Base-by-base conservation (phyloP, 2,113 vertebrate genomes). In the Bombycilla garrulus region DNA sequence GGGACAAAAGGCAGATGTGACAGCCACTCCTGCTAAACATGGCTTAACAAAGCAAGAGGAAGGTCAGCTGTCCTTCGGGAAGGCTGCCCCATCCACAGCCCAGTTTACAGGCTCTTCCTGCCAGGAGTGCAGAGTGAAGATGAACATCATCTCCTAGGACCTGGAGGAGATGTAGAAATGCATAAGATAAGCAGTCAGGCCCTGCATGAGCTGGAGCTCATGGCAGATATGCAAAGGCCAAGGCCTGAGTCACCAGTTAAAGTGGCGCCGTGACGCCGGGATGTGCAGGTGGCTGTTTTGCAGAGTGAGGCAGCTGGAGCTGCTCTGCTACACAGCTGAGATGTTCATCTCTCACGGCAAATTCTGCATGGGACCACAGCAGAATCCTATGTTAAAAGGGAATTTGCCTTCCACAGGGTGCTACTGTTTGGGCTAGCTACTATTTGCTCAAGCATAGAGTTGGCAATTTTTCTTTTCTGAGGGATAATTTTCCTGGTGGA, bases 251-350 rank as follows among this genome's bases (percentile, higher is more conserved):
- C 65, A 47, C 10, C 0, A 3, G 29, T 26, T 54, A 9, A 53
- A 77, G 60, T 0, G 1, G 36, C 0, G 1, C 73, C 1, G 0
- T 24, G 50, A 15, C 0, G 28, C n/a, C 0, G 2, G 47, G 31
- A 8, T 26, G 48, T 51, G 42, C 10, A 3, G 42, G 23, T n/a
- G 50, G 58, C 29, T 54, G 54, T 35, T 62, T 23, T 1, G 1
- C 35, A 31, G 48, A 53, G n/a, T 1, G 3, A 53, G 29, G 25
- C 0, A 5, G 36, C 42, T 28, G 19, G 25, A 86, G 15, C 44
- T 62, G 71, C 40, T 11, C 17, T 12, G 4, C 9, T 11, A 12
- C 31, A 10, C 47, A 48, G 61, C 23, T n/a, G 61, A 66, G 47
- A 25, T 1, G 1, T 54, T 44, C 20, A 13, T 8, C 62, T 64